Percentiles rank a stretch among this genome's conserved stretches.
Evolutionary conservation across 2,797 vertebrate genomes (phyloP).

Genomic region (Eulemur albifrons): DNA sequence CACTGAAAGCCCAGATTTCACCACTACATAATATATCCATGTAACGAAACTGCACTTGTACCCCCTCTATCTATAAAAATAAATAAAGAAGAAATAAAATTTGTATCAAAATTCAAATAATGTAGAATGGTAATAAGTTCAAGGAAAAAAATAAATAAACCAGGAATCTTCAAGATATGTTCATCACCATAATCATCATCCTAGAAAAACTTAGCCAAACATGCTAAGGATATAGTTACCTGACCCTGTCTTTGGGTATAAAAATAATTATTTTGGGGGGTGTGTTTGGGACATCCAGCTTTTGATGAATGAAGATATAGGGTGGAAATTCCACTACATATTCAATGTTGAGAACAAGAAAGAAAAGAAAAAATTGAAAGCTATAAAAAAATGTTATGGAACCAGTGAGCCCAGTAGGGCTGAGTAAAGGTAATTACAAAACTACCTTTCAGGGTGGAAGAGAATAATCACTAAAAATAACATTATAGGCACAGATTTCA

Average conservation of each 20-base stretch:
- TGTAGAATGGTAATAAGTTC: not conserved
- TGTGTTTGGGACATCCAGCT: not conserved
- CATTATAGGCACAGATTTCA: not conserved
- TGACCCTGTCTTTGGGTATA: not conserved
- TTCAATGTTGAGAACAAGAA: not conserved
- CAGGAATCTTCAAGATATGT: not conserved
- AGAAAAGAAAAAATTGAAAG: not conserved
- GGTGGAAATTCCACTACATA: not conserved
- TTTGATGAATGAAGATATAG: not conserved
- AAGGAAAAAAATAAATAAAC: too few species aligned
- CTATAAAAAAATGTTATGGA: not conserved
- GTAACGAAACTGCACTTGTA: too few species aligned
- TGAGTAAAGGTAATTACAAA: not conserved
- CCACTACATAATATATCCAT: too few species aligned
- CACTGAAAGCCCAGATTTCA: too few species aligned
- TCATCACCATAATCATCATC: not conserved
- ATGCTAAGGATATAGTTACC: not conserved
- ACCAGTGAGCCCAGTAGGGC: not conserved
- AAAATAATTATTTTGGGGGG: not conserved
- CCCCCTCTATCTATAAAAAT: too few species aligned
- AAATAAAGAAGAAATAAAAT: too few species aligned
- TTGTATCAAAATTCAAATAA: not conserved
- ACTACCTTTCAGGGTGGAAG: not conserved
- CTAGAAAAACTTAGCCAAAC: not conserved
- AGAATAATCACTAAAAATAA: not conserved